Percentiles rank a stretch among this genome's conserved stretches.
Evolutionary conservation across 2,797 vertebrate genomes (phyloP).

Genomic region (Pipistrellus pipistrellus): DNA sequence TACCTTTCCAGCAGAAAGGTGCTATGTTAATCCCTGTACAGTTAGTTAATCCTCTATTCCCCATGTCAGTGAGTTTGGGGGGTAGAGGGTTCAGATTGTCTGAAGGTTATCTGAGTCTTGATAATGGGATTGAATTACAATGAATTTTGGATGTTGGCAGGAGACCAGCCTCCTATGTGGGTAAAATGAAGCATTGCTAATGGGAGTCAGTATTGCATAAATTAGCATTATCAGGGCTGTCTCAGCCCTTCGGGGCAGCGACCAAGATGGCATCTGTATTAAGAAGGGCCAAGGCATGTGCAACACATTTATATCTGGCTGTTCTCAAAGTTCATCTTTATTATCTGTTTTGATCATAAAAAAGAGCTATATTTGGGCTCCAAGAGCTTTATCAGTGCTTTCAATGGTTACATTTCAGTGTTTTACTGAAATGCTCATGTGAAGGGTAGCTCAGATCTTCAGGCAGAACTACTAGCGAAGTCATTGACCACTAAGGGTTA

Average conservation of each 20-base stretch:
- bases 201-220: not conserved
- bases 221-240: not conserved
- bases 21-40: not conserved
- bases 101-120: conserved; percentile 63
- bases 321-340: not conserved
- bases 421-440: conserved; percentile 3
- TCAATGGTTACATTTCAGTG: not conserved
- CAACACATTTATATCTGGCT: not conserved
- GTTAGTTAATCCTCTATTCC: conserved; percentile 38
- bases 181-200: conserved; percentile 20
- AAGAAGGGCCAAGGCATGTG: not conserved
- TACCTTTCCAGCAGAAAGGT: not conserved
- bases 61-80: not conserved
- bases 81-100: conserved; percentile 19
- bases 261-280: conserved; percentile 4
- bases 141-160: conserved; percentile 60
- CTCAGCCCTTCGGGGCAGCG: not conserved
- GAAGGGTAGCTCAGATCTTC: not conserved
- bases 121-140: conserved; percentile 63
- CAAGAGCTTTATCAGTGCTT: not conserved
- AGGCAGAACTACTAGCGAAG: not conserved
- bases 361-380: not conserved
- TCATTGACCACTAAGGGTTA: not conserved
- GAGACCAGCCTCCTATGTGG: not conserved
- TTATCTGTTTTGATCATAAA: conserved; percentile 53